Evolutionary conservation across 2,888 invertebrate genomes (phyloP).

Genomic region (Pyrgus malvae): DNA sequence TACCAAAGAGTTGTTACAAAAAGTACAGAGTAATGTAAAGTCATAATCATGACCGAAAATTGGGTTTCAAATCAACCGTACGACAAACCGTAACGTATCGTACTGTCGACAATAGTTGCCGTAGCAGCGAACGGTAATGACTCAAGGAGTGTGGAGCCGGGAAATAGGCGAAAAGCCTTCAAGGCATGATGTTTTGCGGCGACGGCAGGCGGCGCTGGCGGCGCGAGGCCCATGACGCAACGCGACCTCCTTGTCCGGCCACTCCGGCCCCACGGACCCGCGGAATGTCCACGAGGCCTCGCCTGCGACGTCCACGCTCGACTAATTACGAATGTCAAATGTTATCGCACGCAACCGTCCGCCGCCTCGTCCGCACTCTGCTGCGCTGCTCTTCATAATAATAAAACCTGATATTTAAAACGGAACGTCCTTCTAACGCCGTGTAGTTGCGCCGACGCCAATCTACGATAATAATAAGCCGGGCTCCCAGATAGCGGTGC

Average conservation of each 20-base stretch:
- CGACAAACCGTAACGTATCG: slow-evolving; percentile 2
- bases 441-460: slow-evolving; percentile 83
- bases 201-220: slow-evolving; percentile 38
- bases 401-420: slow-evolving; percentile 83
- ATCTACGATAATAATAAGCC: slow-evolving; percentile 83
- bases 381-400: slow-evolving; percentile 82
- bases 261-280: slow-evolving; percentile 59
- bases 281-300: slow-evolving; percentile 46
- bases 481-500: slow-evolving; percentile 60
- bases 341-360: slow-evolving; percentile 82
- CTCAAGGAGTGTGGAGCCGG: slow-evolving; percentile 26
- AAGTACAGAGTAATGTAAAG: too few relatives aligned
- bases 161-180: slow-evolving; percentile 61
- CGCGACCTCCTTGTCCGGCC: slow-evolving; percentile 78
- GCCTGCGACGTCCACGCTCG: slow-evolving; percentile 70
- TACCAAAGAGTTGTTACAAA: too few relatives aligned
- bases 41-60: too few relatives aligned
- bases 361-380: slow-evolving; percentile 78
- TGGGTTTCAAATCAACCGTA: neutral
- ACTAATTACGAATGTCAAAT: slow-evolving; percentile 82
- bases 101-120: neutral
- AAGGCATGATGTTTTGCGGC: slow-evolving; percentile 48
- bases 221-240: slow-evolving; percentile 60
- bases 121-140: slow-evolving; percentile 6
- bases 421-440: slow-evolving; percentile 83